Evolutionary conservation across 2,113 vertebrate genomes (phyloP).

Genomic region (Microcebus tavaratra): DNA sequence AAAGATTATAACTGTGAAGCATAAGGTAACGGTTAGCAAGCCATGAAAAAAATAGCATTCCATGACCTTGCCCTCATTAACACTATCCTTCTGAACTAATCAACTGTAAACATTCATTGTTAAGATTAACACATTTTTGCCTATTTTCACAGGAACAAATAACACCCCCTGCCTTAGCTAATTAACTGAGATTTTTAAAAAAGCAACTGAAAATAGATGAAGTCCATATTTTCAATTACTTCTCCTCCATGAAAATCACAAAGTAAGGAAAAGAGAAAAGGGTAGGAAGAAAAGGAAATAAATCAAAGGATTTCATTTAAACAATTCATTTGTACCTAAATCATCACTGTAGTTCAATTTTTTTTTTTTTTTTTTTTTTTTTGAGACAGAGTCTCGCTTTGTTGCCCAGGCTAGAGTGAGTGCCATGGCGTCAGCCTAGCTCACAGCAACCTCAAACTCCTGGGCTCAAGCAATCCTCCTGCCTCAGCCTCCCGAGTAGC

Average conservation of each 20-base stretch:
- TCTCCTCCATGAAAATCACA: conserved; percentile 5
- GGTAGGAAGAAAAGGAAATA: not conserved
- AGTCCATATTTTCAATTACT: conserved; percentile 35
- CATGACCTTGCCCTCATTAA: not conserved
- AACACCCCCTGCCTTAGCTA: conserved; percentile 39
- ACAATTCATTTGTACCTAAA: not conserved
- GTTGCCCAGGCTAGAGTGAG: no score
- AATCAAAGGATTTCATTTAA: not conserved
- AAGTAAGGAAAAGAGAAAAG: not conserved
- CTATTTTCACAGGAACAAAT: conserved; percentile 51
- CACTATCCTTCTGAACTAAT: conserved; percentile 31
- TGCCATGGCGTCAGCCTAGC: no score
- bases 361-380: no score
- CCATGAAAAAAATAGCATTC: not conserved
- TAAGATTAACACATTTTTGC: conserved; percentile 44
- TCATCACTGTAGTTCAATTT: not conserved
- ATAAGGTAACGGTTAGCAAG: not conserved
- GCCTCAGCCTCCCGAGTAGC: no score
- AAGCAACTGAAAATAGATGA: conserved; percentile 9
- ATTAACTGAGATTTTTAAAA: conserved; percentile 49
- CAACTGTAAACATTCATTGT: conserved; percentile 38
- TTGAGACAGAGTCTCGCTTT: no score
- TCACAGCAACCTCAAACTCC: no score
- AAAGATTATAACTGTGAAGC: conserved; percentile 3
- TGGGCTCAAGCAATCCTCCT: no score